Conservation (phyloP, 2,113 vertebrate genomes). For the Antigone vipio region DNA sequence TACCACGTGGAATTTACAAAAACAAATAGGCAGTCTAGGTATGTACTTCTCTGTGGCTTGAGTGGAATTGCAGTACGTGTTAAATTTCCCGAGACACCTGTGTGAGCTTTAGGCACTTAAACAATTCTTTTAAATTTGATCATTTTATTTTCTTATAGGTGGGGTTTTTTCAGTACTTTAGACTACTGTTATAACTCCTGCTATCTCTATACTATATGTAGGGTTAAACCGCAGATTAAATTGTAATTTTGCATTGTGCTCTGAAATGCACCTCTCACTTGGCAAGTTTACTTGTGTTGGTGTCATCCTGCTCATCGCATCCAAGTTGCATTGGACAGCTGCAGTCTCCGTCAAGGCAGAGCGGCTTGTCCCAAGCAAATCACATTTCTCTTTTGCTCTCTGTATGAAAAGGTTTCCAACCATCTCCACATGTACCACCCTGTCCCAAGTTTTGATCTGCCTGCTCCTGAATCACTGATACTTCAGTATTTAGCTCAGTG, state of each 20-base stretch:
- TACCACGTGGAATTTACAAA: background rate
- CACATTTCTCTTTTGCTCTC: background rate
- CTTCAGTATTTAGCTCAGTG: background rate
- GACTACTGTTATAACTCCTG: background rate
- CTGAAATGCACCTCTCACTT: background rate
- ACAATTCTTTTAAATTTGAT: background rate
- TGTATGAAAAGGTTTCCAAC: background rate
- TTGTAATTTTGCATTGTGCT: background rate
- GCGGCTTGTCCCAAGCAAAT: background rate
- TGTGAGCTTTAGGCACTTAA: background rate
- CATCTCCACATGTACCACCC: background rate
- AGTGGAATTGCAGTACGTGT: background rate
- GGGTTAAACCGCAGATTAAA: background rate
- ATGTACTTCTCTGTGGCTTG: background rate
- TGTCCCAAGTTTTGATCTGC: background rate
- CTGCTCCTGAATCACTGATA: background rate
- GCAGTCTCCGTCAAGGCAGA: background rate
- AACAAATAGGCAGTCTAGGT: fast-evolving
- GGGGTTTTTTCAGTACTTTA: background rate
- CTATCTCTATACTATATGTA: background rate
- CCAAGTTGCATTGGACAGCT: background rate
- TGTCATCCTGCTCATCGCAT: background rate
- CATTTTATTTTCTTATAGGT: background rate
- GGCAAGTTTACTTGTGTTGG: background rate
- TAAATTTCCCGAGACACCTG: background rate